These are phyloP conservation scores for Haemorhous mexicanus DNA, from an alignment of 2,113 vertebrate genomes.

Conservation along the genomic window DNA sequence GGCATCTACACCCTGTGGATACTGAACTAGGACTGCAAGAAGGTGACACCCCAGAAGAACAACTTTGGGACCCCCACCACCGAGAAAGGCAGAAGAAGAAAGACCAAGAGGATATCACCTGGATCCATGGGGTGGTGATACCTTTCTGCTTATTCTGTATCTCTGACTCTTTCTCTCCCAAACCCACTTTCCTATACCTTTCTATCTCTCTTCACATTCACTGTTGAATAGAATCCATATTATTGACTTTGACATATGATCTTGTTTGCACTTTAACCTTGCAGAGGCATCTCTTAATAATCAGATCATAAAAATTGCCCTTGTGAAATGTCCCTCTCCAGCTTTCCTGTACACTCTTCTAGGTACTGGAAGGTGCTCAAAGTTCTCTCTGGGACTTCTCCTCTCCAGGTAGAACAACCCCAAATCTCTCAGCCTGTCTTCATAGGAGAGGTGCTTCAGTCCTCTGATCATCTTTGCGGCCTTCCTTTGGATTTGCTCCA, in stretches of 20 bases:
- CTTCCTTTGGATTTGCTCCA: neutral
- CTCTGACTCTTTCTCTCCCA: neutral
- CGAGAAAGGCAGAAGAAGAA: neutral
- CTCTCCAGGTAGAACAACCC: neutral
- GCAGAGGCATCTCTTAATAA: neutral
- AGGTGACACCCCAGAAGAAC: neutral
- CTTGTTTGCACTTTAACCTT: neutral
- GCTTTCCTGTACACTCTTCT: neutral
- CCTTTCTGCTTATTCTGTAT: neutral
- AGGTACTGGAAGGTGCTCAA: neutral
- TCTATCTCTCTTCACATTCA: neutral
- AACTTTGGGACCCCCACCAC: neutral
- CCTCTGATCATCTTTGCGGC: neutral
- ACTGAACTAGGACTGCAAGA: neutral
- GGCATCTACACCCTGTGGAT: neutral
- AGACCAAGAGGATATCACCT: rapidly evolving
- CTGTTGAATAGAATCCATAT: neutral
- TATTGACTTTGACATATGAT: neutral
- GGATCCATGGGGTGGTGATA: neutral
- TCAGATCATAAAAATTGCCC: neutral
- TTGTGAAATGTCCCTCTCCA: neutral
- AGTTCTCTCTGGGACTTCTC: neutral
- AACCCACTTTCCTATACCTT: neutral
- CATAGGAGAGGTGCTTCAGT: neutral
- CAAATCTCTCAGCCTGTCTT: neutral